Conservation (phyloP, 2,797 vertebrate species). For the Phoxinus dragarum region DNA sequence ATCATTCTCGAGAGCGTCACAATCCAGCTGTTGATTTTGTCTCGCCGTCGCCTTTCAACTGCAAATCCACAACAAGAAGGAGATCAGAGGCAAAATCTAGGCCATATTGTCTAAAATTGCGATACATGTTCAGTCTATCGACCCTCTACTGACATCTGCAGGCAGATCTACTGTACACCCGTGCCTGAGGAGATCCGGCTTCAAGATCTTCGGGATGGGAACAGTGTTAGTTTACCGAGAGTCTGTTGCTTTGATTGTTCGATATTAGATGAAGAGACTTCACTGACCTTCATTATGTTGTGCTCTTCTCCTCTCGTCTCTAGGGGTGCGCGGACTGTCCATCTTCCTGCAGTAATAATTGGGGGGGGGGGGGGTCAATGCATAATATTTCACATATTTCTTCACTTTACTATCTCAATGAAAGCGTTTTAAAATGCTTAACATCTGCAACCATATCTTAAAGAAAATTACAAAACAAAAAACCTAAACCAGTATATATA, state of each 20-base stretch:
- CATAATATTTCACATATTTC: background rate
- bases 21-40: conserved; percentile 98
- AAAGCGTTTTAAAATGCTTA: background rate
- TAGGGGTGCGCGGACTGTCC: conserved; percentile 86
- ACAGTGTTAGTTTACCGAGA: too few species aligned
- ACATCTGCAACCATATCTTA: background rate
- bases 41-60: conserved; percentile 91
- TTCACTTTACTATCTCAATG: background rate
- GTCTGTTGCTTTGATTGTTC: background rate
- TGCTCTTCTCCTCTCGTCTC: conserved; percentile 90
- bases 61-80: conserved; percentile 27
- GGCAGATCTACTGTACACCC: conserved; percentile 2
- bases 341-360: conserved; percentile 81
- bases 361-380: too few species aligned
- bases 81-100: conserved; percentile 4
- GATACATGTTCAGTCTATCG: background rate
- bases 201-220: conserved; percentile 1
- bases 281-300: conserved; percentile 92
- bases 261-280: background rate
- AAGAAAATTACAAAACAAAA: background rate
- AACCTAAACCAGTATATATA: background rate
- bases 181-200: background rate
- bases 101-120: background rate
- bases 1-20: conserved; percentile 94
- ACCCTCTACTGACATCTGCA: conserved; percentile 47